Conservation (phyloP, 2,888 invertebrate genomes). For the Sphaeridia pumilis region DNA sequence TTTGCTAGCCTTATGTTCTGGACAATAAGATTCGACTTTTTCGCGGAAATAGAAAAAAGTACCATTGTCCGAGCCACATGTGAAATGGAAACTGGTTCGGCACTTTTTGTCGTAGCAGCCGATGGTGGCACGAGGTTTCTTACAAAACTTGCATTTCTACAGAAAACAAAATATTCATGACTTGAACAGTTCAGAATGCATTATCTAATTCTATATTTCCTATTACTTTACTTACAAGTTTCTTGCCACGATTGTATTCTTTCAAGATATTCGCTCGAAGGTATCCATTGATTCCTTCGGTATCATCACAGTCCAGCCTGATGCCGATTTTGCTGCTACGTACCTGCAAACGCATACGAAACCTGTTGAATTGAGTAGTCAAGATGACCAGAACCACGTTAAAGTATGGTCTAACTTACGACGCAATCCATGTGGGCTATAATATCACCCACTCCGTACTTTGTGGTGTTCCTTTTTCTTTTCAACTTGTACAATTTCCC, state of each 20-base stretch:
- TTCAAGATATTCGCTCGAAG: slow-evolving; percentile 53
- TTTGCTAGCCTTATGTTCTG: slow-evolving; percentile 51
- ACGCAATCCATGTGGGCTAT: no score
- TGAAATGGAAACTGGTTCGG: slow-evolving; percentile 57
- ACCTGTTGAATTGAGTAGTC: no score
- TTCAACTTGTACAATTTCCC: no score
- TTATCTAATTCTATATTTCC: no score
- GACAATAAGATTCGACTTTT: slow-evolving; percentile 53
- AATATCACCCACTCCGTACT: no score
- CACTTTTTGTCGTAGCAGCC: slow-evolving; percentile 56
- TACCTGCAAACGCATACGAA: no score
- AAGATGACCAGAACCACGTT: no score
- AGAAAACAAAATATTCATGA: no score
- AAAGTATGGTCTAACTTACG: no score
- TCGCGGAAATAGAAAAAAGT: slow-evolving; percentile 54
- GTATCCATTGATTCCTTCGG: slow-evolving; percentile 63
- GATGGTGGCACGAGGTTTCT: slow-evolving; percentile 54
- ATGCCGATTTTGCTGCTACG: slow-evolving; percentile 59
- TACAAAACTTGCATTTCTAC: slow-evolving; percentile 59
- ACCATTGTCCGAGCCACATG: slow-evolving; percentile 55
- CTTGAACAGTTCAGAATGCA: no score
- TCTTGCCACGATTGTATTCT: slow-evolving; percentile 53
- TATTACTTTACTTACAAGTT: slow-evolving; percentile 54
- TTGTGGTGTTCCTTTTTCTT: no score
- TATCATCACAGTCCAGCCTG: slow-evolving; percentile 53